phyloP scores from a whole-genome alignment of 1,140 invertebrate genomes.

The Bombus waltoni region DNA sequence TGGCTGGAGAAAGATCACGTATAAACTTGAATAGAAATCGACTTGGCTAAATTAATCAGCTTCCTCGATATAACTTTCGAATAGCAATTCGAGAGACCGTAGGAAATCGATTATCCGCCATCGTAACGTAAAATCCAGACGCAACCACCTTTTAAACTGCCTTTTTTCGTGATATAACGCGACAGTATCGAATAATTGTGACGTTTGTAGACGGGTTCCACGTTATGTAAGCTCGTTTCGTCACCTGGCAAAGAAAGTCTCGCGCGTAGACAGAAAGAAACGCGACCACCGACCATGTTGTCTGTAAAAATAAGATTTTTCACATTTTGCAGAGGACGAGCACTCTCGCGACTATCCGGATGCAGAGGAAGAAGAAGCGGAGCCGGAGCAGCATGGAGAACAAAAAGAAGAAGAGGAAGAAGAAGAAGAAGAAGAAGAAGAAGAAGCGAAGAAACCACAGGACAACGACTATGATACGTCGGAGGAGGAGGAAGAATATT shows the following conservation, averaged over 20 bases:
- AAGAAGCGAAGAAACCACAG: not conserved
- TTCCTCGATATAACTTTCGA: not conserved
- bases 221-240: constrained; percentile 25
- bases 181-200: constrained; percentile 33
- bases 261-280: not conserved
- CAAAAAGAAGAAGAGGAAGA: not conserved
- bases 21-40: not conserved
- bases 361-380: constrained; percentile 47
- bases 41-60: not conserved
- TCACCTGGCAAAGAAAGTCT: not conserved
- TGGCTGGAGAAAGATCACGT: not conserved
- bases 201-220: constrained; percentile 6
- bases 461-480: not conserved
- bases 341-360: constrained; percentile 52
- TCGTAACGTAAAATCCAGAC: not conserved
- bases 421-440: not conserved
- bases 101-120: not conserved
- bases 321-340: not conserved
- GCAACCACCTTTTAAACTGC: not conserved
- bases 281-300: not conserved
- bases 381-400: not conserved
- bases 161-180: constrained; percentile 4
- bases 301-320: not conserved
- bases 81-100: not conserved
- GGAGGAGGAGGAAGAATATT: constrained; percentile 13